These are phyloP conservation scores for Calycopis cecrops DNA, from an alignment of 1,140 invertebrate species.

Conservation along the genomic window DNA sequence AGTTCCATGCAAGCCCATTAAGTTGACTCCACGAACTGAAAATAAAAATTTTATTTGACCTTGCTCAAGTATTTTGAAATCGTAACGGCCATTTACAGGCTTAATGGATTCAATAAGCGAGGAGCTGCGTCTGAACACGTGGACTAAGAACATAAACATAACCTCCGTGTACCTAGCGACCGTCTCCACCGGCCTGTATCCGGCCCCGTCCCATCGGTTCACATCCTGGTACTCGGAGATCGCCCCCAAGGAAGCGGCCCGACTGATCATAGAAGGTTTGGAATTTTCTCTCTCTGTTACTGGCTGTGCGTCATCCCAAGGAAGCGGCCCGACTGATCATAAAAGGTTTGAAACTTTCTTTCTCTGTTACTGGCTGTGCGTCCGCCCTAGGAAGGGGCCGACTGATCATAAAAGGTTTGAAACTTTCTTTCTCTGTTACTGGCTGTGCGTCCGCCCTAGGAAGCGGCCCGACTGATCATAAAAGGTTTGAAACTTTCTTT, in stretches of 20 bases:
- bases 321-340: conserved; percentile 57
- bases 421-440: too few relatives aligned
- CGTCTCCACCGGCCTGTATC: conserved; percentile 45
- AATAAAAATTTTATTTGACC: background rate
- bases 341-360: conserved; percentile 34
- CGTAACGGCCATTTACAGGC: conserved; percentile 29
- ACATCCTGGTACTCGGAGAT: conserved; percentile 48
- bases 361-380: too few relatives aligned
- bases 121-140: conserved; percentile 73
- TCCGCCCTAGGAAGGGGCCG: conserved; percentile 52
- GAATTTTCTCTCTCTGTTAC: background rate
- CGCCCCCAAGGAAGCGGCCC: conserved; percentile 47
- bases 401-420: too few relatives aligned
- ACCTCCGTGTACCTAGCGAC: conserved; percentile 57
- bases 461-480: conserved; percentile 56
- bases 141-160: conserved; percentile 57
- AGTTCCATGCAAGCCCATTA: too few relatives aligned
- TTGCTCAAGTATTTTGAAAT: background rate
- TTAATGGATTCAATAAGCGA: conserved; percentile 81
- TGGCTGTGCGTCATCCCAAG: too few relatives aligned
- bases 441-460: too few relatives aligned
- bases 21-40: too few relatives aligned
- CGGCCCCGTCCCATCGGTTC: conserved; percentile 48
- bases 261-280: conserved; percentile 56
- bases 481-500: conserved; percentile 34